phyloP scores from a whole-genome alignment of 2,113 vertebrate species.

The Cinclus mexicanus region DNA sequence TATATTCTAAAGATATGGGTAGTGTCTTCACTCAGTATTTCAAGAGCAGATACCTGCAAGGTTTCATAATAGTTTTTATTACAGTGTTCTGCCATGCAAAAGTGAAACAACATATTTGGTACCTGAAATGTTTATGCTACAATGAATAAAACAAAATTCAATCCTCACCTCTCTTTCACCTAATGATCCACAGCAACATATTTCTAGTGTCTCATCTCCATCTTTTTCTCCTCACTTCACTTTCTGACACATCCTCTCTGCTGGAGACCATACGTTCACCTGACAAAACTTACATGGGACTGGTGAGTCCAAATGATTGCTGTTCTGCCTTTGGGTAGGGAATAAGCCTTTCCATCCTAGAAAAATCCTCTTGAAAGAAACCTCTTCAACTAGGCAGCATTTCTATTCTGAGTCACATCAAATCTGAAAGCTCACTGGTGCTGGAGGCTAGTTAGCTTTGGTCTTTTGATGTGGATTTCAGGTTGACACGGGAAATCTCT shows the following conservation, averaged over 20 bases:
- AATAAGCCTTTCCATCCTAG: not conserved
- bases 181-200: not conserved
- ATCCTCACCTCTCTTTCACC: not conserved
- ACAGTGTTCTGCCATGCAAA: not conserved
- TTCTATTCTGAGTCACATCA: conserved; percentile 11
- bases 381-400: not conserved
- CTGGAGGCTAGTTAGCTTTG: conserved; percentile 8
- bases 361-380: not conserved
- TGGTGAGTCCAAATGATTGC: not conserved
- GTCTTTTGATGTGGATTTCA: conserved; percentile 17
- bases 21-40: not conserved
- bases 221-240: not conserved
- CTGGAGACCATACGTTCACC: not conserved
- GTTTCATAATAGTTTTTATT: not conserved
- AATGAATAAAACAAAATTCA: not conserved
- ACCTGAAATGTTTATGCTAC: not conserved
- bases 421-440: not conserved
- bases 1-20: not conserved
- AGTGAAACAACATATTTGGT: not conserved
- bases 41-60: not conserved
- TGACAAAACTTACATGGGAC: not conserved
- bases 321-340: not conserved
- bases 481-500: conserved; percentile 12
- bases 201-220: not conserved
- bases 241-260: not conserved